phyloP scores from a whole-genome alignment of 2,888 invertebrate species.

The Aradus depressus region DNA sequence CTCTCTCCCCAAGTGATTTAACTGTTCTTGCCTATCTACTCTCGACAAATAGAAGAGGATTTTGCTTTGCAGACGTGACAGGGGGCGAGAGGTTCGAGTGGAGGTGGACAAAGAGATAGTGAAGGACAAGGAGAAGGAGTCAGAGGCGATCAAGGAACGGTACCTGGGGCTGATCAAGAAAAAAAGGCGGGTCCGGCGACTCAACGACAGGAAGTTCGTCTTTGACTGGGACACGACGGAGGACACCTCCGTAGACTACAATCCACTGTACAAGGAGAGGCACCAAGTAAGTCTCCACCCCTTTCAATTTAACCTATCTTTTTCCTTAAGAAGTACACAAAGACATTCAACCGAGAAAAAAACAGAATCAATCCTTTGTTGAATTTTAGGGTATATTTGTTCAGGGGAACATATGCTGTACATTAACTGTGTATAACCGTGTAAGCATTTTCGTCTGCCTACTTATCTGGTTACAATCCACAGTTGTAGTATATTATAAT shows the following conservation, averaged over 20 bases:
- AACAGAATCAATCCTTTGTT: too few relatives aligned
- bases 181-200: conserved; percentile 76
- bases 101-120: conserved; percentile 51
- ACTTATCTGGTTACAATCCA: too few relatives aligned
- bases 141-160: conserved; percentile 89
- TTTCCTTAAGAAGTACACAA: not conserved
- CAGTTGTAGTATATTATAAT: too few relatives aligned
- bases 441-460: too few relatives aligned
- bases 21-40: too few relatives aligned
- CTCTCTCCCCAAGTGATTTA: too few relatives aligned
- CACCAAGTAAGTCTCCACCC: conserved; percentile 55
- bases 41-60: too few relatives aligned
- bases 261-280: conserved; percentile 87
- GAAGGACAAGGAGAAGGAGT: conserved; percentile 84
- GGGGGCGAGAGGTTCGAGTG: conserved; percentile 29
- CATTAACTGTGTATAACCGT: too few relatives aligned
- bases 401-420: too few relatives aligned
- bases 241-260: conserved; percentile 96
- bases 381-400: too few relatives aligned
- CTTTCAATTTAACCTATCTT: not conserved
- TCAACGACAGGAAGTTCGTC: conserved; percentile 98
- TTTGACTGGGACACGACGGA: conserved; percentile 99
- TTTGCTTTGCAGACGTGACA: conserved; percentile 23
- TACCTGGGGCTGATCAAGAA: conserved; percentile 90
- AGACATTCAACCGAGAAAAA: too few relatives aligned